Conservation (phyloP, 2,888 invertebrate genomes). For the Torymus tubicola region DNA sequence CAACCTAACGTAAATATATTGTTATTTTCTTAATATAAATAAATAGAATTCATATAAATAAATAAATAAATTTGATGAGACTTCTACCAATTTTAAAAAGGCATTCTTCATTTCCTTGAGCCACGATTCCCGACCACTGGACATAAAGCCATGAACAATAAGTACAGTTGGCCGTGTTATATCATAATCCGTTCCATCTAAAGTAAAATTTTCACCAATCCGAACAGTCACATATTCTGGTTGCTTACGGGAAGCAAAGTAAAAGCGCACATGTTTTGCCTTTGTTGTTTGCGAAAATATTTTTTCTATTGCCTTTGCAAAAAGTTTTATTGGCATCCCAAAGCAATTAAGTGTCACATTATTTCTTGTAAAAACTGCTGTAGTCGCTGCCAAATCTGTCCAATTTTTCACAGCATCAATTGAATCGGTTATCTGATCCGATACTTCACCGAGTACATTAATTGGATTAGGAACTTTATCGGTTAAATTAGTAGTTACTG, state of each 20-base stretch:
- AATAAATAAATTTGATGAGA: too few relatives aligned
- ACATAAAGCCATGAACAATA: constrained; percentile 82
- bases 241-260: constrained; percentile 76
- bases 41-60: too few relatives aligned
- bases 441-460: too few relatives aligned
- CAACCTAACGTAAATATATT: constrained; percentile 14
- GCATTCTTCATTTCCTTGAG: constrained; percentile 80
- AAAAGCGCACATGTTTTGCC: constrained; percentile 77
- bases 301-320: constrained; percentile 4
- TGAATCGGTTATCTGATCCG: too few relatives aligned
- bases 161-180: constrained; percentile 78
- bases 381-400: too few relatives aligned
- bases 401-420: too few relatives aligned
- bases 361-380: too few relatives aligned
- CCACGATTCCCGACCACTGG: constrained; percentile 80
- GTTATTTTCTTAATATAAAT: background rate
- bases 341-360: constrained; percentile 29
- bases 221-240: constrained; percentile 76
- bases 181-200: constrained; percentile 80
- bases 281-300: constrained; percentile 12
- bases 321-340: constrained; percentile 14
- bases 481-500: too few relatives aligned
- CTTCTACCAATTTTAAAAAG: constrained; percentile 78
- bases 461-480: too few relatives aligned
- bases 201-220: constrained; percentile 77